Evolutionary conservation across 92 coral and sea anemone genomes (phyloP).

Genomic region (Chrysogorgia sp.): DNA sequence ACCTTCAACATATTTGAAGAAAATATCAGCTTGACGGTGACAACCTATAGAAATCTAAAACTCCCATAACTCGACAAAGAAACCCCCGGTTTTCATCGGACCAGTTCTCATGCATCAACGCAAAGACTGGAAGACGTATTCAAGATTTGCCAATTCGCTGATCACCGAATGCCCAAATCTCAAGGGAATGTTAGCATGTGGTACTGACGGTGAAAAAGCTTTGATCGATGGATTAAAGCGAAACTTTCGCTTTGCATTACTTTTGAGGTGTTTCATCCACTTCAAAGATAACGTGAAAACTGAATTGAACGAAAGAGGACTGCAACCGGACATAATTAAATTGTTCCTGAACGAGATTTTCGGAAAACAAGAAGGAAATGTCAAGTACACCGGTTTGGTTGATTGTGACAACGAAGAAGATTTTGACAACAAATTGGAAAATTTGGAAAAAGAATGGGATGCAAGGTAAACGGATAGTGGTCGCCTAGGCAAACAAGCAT

Average conservation of each 20-base stretch:
- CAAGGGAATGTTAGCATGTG: slow-evolving; percentile 17
- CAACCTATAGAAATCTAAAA: slow-evolving; percentile 14
- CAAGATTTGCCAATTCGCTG: too few species aligned
- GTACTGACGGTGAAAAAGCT: too few species aligned
- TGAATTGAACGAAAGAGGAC: slow-evolving; percentile 47
- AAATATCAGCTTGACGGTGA: slow-evolving; percentile 9
- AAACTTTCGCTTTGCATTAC: too few species aligned
- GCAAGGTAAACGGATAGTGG: not conserved
- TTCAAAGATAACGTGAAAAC: too few species aligned
- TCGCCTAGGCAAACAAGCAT: not conserved
- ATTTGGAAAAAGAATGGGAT: slow-evolving; percentile 47
- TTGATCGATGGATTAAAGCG: too few species aligned
- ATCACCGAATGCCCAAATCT: not conserved
- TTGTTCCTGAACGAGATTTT: slow-evolving; percentile 54
- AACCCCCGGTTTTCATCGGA: too few species aligned
- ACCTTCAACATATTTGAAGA: slow-evolving; percentile 17
- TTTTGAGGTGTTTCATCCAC: slow-evolving; percentile 49
- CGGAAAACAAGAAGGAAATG: slow-evolving; percentile 51
- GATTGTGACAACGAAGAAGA: slow-evolving; percentile 54
- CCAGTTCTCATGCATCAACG: too few species aligned
- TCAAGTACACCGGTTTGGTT: slow-evolving; percentile 51
- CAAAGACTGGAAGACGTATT: too few species aligned
- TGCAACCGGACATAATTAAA: slow-evolving; percentile 21
- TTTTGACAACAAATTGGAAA: slow-evolving; percentile 47
- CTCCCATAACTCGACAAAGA: not conserved